Conservation (phyloP, 2,888 invertebrate genomes). For the Ennomos fuscantarius region DNA sequence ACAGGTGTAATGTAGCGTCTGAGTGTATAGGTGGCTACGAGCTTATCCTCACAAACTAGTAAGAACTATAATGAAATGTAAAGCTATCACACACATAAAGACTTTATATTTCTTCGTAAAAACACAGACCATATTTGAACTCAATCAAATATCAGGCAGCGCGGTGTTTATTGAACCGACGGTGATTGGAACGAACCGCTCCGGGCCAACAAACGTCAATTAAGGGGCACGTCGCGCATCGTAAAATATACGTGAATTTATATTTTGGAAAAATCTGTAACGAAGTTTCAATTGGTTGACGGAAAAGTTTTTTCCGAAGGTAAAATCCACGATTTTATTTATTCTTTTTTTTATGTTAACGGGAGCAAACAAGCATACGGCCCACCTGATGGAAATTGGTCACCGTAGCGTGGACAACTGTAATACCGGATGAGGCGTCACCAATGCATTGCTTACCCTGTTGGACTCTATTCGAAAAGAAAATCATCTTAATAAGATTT, state of each 20-base stretch:
- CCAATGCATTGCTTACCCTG: too few relatives aligned
- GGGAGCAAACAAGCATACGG: too few relatives aligned
- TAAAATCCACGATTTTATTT: too few relatives aligned
- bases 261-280: conserved; percentile 21
- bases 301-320: neutral
- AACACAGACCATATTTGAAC: conserved; percentile 22
- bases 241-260: conserved; percentile 13
- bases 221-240: conserved; percentile 13
- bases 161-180: conserved; percentile 27
- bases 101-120: conserved; percentile 18
- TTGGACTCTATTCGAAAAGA: too few relatives aligned
- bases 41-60: too few relatives aligned
- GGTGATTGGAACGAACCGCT: conserved; percentile 30
- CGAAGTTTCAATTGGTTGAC: conserved; percentile 12
- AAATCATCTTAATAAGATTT: too few relatives aligned
- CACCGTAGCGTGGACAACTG: too few relatives aligned
- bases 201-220: conserved; percentile 30
- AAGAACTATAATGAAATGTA: neutral
- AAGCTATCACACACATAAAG: neutral
- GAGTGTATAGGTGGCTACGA: too few relatives aligned
- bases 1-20: too few relatives aligned
- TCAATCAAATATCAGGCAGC: conserved; percentile 27
- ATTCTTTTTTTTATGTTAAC: too few relatives aligned
- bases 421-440: too few relatives aligned
- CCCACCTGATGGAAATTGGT: too few relatives aligned